These are phyloP conservation scores for Cataglyphis hispanica DNA, from an alignment of 1,140 invertebrate genomes.

Conservation along the genomic window DNA sequence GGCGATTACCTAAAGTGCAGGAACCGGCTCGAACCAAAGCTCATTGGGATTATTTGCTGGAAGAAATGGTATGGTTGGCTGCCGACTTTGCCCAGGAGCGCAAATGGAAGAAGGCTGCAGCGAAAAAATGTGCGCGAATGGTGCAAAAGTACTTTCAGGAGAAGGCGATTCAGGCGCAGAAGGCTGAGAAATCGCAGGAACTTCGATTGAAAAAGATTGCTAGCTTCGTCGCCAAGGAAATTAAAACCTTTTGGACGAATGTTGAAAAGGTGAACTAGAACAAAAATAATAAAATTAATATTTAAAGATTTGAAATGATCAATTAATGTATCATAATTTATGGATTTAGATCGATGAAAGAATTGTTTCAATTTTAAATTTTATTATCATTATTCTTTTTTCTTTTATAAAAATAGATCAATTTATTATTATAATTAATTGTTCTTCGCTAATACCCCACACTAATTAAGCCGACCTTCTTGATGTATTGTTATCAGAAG, in stretches of 20 bases:
- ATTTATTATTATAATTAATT: too few relatives aligned
- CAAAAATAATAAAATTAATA: background rate
- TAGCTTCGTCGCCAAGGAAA: slow-evolving; percentile 95
- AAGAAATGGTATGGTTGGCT: slow-evolving; percentile 99
- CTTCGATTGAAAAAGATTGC: slow-evolving; percentile 95
- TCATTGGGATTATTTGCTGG: slow-evolving; percentile 99
- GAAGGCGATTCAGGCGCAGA: slow-evolving; percentile 94
- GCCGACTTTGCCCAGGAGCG: slow-evolving; percentile 98
- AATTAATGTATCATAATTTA: slow-evolving; percentile 10
- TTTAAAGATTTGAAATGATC: background rate
- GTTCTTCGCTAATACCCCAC: slow-evolving; percentile 78
- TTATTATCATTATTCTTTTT: background rate
- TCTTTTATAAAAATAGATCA: slow-evolving; percentile 2
- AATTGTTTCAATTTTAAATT: slow-evolving; percentile 18
- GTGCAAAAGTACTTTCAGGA: slow-evolving; percentile 98
- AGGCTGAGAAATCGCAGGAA: slow-evolving; percentile 97
- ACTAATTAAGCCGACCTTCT: slow-evolving; percentile 86
- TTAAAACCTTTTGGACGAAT: slow-evolving; percentile 98
- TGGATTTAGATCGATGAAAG: slow-evolving; percentile 31
- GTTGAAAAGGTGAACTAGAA: slow-evolving; percentile 93
- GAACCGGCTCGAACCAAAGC: slow-evolving; percentile 96
- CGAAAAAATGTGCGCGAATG: slow-evolving; percentile 96
- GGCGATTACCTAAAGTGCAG: slow-evolving; percentile 96
- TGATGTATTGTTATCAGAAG: slow-evolving; percentile 77
- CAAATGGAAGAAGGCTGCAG: slow-evolving; percentile 98